Evolutionary conservation across 2,113 vertebrate genomes (phyloP).

Genomic region (Poicephalus meyeri): DNA sequence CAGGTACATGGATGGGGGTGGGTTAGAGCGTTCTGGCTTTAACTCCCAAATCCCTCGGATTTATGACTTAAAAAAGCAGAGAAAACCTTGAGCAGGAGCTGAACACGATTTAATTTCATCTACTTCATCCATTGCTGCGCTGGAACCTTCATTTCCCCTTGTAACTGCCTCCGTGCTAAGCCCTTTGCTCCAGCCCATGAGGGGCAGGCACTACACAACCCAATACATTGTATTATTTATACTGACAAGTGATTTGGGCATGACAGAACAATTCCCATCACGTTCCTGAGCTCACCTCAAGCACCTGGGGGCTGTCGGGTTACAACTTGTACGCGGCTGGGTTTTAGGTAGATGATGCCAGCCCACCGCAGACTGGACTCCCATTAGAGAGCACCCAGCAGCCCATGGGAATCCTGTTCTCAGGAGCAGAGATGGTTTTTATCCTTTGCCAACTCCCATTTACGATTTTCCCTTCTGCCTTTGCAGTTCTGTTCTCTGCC

Average conservation of each 20-base stretch:
- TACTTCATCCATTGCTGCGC: neutral
- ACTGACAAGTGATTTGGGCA: neutral
- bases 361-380: neutral
- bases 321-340: neutral
- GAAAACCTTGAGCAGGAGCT: constrained; percentile 17
- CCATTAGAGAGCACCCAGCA: neutral
- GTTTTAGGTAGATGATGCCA: neutral
- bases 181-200: neutral
- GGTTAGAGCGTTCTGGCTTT: neutral
- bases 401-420: neutral
- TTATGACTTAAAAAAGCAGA: neutral
- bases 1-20: neutral
- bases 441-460: neutral
- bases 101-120: constrained; percentile 61
- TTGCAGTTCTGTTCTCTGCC: neutral
- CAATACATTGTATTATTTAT: neutral
- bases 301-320: constrained; percentile 26
- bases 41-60: constrained; percentile 55
- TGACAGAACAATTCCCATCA: neutral
- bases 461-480: neutral
- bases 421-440: neutral
- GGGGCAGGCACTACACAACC: neutral
- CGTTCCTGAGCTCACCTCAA: neutral
- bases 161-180: neutral
- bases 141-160: constrained; percentile 52